Base-by-base conservation (phyloP, 2,113 vertebrate genomes). In the Sprattus sprattus region DNA sequence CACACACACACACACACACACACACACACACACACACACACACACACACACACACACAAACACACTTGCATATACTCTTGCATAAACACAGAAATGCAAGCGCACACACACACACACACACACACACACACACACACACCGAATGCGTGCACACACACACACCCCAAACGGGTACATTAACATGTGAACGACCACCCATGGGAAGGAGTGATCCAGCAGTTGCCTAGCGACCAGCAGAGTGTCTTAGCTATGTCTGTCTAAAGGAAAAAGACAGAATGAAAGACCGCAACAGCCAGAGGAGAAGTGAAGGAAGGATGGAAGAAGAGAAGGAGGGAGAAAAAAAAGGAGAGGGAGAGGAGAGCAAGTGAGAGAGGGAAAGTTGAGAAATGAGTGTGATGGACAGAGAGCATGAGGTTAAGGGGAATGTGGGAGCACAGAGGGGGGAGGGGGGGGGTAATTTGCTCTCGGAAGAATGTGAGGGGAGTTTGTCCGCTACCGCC, bases 221-320 rank as follows among this genome's bases (percentile, higher is more conserved):
- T 93, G 93, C 93, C 91, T 94, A 95, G 93, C 93, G 94, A 95
- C 94, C 90, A 83, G 86, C 89, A 85, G 71, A 91, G 88, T 92
- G 90, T 91, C 91, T 90, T 90, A 88, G 89, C 82, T 88, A 81
- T 84, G 90, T 83, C 25, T 84, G 39, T 64, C 57, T 89, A 91
- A 89, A 87, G 22, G 39, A 94, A 71, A 91, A 93, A 90, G 86
- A 87, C 90, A 93, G 92, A 90, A 89, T 75, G 67, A 92, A 92
- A 91, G 84, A 86, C 46, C 49, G 85, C 52, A 54, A 4, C 13
- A 54, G 52, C 15, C 15, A 44, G 88, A 71, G 64, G 25, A 7
- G 8, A 25, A 32, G 25, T 3, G 9, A 32, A 15, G 4, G 50
- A 15, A 16, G 13, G 11, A 16, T 2, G 11, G 11, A 16, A 52